Evolutionary conservation across 2,797 vertebrate genomes (phyloP), one percentile per base, ranked within the genome.

Genomic region (Aeoliscus strigatus): DNA sequence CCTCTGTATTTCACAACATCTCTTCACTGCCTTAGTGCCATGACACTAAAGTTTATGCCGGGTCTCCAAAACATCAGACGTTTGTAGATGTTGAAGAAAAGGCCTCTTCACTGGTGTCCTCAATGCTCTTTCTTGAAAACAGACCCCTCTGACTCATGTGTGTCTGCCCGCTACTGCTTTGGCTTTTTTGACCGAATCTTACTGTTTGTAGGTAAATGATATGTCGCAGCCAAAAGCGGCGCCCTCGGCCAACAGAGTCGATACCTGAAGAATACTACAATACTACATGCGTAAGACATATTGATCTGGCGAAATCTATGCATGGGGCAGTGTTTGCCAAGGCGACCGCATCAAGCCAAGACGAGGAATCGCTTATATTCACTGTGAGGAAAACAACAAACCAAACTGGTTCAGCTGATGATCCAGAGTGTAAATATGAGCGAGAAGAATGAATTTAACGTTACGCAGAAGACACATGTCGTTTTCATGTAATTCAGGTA

Each of bases 221-320:
- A 6, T 21, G 35, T 29, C 34, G 47, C 44, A 24, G 31, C 34
- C 25, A 39, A 51, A 48, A 47, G 37, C 37, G 55, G 30, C 45
- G 49, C 27, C 38, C 27, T 2, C 12, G 51, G 60, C 51, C 69
- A 51, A 39, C 39, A 23, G 9, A 43, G 28, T 70, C 79, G 37
- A 81, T 80, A 69, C 52, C 37, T 44, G 51, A 66, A 73, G 58
- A 75, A 69, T 69, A 61, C 61, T 69, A 77, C 54, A 75, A 69
- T 69, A 61, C 61, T 69, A 77, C 54, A 66, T 66, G 49, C 51
- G 56, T 49, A 63, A 51, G 44, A 53, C 15, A 1, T 56, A 80
- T 84, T 29, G 75, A 70, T 72, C 35, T 1, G 14, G 13, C 45
- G 24, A 53, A 70, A 77, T 71, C 52, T 72, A 65, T 78, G 60